Base-by-base conservation (phyloP, 1,140 invertebrate species). In the Radopholus similis region DNA sequence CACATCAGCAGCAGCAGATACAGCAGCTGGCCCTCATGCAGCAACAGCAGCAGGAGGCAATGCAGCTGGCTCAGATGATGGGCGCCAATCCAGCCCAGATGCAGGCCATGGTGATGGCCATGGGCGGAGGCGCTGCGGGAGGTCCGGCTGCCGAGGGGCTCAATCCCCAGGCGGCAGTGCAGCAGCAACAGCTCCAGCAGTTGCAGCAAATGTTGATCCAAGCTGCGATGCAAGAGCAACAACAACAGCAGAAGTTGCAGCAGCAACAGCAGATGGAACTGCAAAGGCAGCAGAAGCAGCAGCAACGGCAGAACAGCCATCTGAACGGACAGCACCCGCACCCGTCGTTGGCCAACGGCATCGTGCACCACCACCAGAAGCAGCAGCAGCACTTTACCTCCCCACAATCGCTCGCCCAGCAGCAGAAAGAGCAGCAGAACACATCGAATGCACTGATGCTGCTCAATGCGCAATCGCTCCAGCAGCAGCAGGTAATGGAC, bases 231-330 rank as follows among this genome's bases (percentile, higher is more conserved):
- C 66, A 68, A 18, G 56, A 67, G n/a, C 51, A 51, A 23, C 65
- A 67, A 15, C 64, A 42, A n/a, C 30, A 65, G 13, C 53, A 47
- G 11, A 66, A 49, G 34, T 34, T 66, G 59, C 64, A 42, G 13
- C 30, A 65, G 13, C 53, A 47, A 8, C 64, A 49, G 34, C 32
- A 65, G 34, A 63, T 64, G 37, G 54, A 70, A 9, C n/a, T 73
- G 32, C 70, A 70, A 13, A 44, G 55, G 5, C 68, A 70, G 30
- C 69, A 73, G 4, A 38, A 70, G 28, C 66, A 70, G 21, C 49
- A 67, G 5, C 68, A 71, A 63, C 68, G 53, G 15, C 70, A 69
- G 58, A n/a, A n/a, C 13, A 67, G 18, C 65, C 4, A 21, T 49
- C 42, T 65, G 34, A 51, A 51, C 59, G 18, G 49, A n/a, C 49